Evolutionary conservation across 2,888 invertebrate genomes (phyloP), one percentile per base, ranked within the genome.

Genomic region (Xylota sylvarum): DNA sequence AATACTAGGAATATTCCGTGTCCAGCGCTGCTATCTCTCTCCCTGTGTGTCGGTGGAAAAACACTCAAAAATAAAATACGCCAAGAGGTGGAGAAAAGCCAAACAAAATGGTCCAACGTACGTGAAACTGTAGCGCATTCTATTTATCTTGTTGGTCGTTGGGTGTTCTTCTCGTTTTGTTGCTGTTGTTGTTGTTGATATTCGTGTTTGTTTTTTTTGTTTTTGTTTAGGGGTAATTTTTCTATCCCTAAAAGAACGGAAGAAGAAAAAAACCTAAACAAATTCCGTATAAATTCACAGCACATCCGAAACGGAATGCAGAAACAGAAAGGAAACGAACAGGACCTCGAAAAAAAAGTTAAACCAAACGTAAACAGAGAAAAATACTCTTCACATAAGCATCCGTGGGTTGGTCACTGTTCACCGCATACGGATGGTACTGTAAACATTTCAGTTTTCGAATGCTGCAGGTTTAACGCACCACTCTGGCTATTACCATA

Each of bases 361-460:
- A 40, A 81, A 60, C 85, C 70, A 80, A 85, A 85, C 72, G 85
- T 76, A 81, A 81, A 85, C 76, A 85, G 52, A 81, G 85, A 60
- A 81, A 64, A 85, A 76, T 72, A 67, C 80, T 65, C 64, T 37
- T 30, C 48, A 58, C 60, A 67, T 58, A 58, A 69, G 74, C 79
- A 79, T 70, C 43, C 62, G 60, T 52, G 69, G 70, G 40, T 65
- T 77, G 85, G 81, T 85, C 81, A 77, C 62, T 81, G 65, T 62
- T 81, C 72, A 85, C 81, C 85, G 76, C 85, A 85, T 85, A 65
- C 80, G 80, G 70, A 76, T 67, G 23, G 60, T 60, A 52, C 76
- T 76, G 81, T 81, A 81, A 81, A 85, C 81, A 81, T 81, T 85
- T 81, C 55, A 72, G 76, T 76, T 72, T 80, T 55, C 70, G 46